Base-by-base conservation (phyloP, 2,888 invertebrate genomes). In the Heliconius sara region DNA sequence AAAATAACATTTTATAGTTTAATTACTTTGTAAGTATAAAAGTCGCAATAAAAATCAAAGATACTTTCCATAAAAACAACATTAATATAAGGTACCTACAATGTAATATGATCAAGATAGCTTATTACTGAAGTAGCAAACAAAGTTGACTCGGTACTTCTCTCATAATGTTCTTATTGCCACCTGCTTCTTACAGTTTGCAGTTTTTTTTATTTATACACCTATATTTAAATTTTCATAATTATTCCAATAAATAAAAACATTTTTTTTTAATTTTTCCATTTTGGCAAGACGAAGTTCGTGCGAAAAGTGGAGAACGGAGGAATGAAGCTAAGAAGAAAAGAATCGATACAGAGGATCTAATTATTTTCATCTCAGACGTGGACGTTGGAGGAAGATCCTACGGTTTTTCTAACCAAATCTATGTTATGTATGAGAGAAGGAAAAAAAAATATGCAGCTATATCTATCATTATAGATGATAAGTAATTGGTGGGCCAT, bases 1-100 rank as follows among this genome's bases (percentile, higher is more conserved):
- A 43, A 27, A 3, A 43, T 13, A 13, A 43, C 68, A 68, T 68
- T 70, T 70, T 70, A 43, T 34, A 22, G 34, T 73, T 72, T 73
- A 73, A 60, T 73, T 73, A 73, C 73, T 60, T 73, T 73, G 73
- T 60, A 60, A 60, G 60, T 60, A 73, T 73, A 60, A 73, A 73
- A 57, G 30, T 73, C 22, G n/a, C 57, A 60, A 57, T 34, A 57
- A 72, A 72, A 60, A 73, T 70, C 70, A 73, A 60, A 30, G 30
- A 60, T 34, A 73, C 60, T 13, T 57, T 60, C 73, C 73, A 73
- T 73, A 73, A 73, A 73, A 60, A 73, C 73, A 60, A 60, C 60
- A 60, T 73, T 73, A 73, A 73, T 73, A 39, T 60, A 60, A 65
- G 60, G 9, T 57, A 34, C 34, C 60, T 73, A 73, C 73, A 73